Evolutionary conservation across 2,113 vertebrate species (phyloP).

Genomic region (Phylloscopus trochilus): DNA sequence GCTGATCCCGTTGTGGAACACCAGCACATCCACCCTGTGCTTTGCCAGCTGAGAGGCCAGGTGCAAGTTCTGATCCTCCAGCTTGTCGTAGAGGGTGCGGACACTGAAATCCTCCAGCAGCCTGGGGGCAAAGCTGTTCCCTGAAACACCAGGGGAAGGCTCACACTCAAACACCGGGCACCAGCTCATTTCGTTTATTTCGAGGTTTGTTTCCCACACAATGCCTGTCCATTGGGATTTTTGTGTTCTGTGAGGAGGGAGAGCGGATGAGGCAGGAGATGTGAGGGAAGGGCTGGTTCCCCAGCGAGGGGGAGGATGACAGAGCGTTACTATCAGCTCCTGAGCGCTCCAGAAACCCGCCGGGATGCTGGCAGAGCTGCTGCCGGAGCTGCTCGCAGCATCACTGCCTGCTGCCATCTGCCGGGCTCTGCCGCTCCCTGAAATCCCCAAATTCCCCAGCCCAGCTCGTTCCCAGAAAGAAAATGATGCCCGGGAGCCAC

Average conservation of each 20-base stretch:
- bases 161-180: not conserved
- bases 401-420: constrained; percentile 19
- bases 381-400: not conserved
- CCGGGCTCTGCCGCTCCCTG: not conserved
- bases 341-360: not conserved
- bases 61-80: constrained; percentile 93
- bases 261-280: not conserved
- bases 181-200: rapidly evolving
- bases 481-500: not conserved
- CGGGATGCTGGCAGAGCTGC: not conserved
- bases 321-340: not conserved
- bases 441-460: not conserved
- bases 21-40: constrained; percentile 80
- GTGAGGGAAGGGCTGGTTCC: not conserved
- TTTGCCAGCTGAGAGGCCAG: constrained; percentile 85
- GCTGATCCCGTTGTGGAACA: constrained; percentile 82
- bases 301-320: not conserved
- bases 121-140: not conserved
- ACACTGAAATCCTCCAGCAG: constrained; percentile 90
- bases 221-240: not conserved
- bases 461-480: not conserved
- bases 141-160: constrained; percentile 45
- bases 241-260: not conserved
- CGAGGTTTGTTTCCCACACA: not conserved
- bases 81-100: constrained; percentile 88